Percentiles rank a stretch among this genome's conserved stretches.
Evolutionary conservation across 2,888 invertebrate genomes (phyloP).

Genomic region (Zygothrica quintamaculata): DNA sequence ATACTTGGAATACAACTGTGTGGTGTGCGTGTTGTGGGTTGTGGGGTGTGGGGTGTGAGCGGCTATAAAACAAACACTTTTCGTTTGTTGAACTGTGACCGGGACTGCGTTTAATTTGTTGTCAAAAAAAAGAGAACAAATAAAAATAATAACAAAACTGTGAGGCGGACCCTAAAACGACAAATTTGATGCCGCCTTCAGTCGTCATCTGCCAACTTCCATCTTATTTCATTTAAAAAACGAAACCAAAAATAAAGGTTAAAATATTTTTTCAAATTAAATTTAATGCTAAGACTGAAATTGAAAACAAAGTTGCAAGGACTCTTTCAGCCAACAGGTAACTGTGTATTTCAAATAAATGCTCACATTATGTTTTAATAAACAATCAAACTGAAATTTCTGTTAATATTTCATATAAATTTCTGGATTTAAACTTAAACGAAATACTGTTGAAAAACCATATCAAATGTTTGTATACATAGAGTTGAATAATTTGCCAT

Average conservation of each 20-base stretch:
- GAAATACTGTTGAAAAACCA: conserved; percentile 2
- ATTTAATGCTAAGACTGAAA: background rate
- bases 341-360: background rate
- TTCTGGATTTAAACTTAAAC: no score
- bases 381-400: conserved; percentile 9
- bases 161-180: conserved; percentile 16
- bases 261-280: background rate
- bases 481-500: background rate
- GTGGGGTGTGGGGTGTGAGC: conserved; percentile 12
- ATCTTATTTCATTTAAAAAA: background rate
- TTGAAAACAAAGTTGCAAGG: no score
- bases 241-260: background rate
- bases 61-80: conserved; percentile 77
- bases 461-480: background rate
- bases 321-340: no score
- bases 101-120: conserved; percentile 67
- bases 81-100: conserved; percentile 75
- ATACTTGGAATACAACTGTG: conserved; percentile 44
- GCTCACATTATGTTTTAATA: conserved; percentile 13
- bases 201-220: conserved; percentile 37
- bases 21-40: conserved; percentile 12
- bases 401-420: background rate
- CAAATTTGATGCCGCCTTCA: conserved; percentile 41
- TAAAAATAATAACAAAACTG: no score
- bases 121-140: no score